phyloP scores from a whole-genome alignment of 64 coral and sea anemone species.

The Acropora tenuis region DNA sequence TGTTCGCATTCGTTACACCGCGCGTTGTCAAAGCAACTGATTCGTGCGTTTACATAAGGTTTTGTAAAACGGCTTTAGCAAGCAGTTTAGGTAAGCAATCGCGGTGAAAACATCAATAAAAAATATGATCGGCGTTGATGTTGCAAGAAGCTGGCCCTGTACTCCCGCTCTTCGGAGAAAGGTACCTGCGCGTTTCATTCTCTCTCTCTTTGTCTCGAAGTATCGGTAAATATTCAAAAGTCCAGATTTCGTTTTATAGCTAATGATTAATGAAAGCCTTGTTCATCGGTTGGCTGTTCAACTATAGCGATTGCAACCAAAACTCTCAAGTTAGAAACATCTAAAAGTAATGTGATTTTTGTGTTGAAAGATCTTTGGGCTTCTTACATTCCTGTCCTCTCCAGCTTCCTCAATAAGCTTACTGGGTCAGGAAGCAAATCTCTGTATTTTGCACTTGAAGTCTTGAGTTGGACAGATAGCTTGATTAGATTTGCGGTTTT shows the following conservation, averaged over 20 bases:
- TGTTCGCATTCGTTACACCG: slow-evolving; percentile 14
- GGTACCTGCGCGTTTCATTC: background rate
- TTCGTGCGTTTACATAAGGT: background rate
- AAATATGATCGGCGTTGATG: slow-evolving; percentile 30
- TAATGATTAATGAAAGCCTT: background rate
- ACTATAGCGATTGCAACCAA: no score
- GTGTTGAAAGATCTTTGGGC: no score
- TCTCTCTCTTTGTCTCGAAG: no score
- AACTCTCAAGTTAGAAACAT: no score
- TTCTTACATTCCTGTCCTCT: no score
- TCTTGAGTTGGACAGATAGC: no score
- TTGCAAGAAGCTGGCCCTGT: slow-evolving; percentile 51
- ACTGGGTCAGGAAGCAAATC: no score
- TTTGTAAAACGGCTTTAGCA: background rate
- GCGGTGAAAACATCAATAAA: background rate
- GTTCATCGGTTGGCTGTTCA: background rate
- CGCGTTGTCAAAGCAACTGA: slow-evolving; percentile 29
- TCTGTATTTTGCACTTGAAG: no score
- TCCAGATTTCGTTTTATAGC: background rate
- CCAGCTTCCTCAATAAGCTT: no score
- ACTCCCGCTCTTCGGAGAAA: slow-evolving; percentile 41
- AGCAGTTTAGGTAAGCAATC: background rate
- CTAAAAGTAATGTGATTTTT: no score
- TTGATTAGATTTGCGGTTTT: no score
- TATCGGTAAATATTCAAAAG: no score